These are phyloP conservation scores for Malurus melanocephalus DNA, from an alignment of 2,113 vertebrate species.

Conservation along the genomic window DNA sequence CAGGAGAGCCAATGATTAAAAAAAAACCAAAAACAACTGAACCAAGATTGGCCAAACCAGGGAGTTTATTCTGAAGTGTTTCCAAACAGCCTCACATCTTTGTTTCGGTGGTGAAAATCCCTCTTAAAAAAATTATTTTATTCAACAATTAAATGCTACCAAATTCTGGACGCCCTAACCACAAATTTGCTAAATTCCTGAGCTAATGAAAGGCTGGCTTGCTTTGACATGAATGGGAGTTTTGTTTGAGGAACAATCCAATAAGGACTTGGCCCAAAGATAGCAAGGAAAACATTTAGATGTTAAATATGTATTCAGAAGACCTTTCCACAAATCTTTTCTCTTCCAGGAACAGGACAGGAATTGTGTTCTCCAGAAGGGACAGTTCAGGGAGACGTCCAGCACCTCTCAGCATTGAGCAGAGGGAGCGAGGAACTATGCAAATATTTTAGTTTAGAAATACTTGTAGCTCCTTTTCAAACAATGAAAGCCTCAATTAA, in stretches of 20 bases:
- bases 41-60: not conserved
- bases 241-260: constrained; percentile 63
- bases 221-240: constrained; percentile 67
- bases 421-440: constrained; percentile 42
- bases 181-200: constrained; percentile 64
- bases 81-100: constrained; percentile 28
- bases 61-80: constrained; percentile 24
- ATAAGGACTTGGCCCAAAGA: constrained; percentile 62
- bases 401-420: constrained; percentile 43
- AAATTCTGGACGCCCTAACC: constrained; percentile 52
- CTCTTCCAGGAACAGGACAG: constrained; percentile 23
- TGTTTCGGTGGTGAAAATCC: constrained; percentile 27
- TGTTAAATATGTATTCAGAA: constrained; percentile 64
- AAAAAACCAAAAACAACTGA: not conserved
- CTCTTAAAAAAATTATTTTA: constrained; percentile 39
- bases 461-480: constrained; percentile 41
- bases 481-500: constrained; percentile 58
- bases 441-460: constrained; percentile 62
- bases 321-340: constrained; percentile 50
- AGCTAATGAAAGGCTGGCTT: constrained; percentile 62
- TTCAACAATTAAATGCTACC: constrained; percentile 53
- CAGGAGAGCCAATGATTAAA: not conserved
- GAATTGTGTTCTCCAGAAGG: constrained; percentile 31
- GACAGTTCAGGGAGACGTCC: not conserved
- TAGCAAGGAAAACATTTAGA: constrained; percentile 64